Conservation (phyloP, 2,888 invertebrate genomes). For the Erpobdella octoculata region DNA sequence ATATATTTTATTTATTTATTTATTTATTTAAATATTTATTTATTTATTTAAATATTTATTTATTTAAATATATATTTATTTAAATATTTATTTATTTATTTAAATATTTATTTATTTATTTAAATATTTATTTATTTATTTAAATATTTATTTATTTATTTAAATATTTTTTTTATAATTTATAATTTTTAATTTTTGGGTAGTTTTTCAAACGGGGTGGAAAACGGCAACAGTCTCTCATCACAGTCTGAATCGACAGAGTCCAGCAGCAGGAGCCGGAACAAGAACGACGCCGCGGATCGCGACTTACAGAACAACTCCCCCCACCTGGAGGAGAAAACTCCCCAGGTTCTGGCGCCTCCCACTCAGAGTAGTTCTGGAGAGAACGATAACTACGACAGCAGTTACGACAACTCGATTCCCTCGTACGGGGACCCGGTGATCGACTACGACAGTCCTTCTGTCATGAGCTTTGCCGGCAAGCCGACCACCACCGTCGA, state of each 20-base stretch:
- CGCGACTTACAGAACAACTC: not conserved
- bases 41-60: not conserved
- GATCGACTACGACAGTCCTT: not conserved
- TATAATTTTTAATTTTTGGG: too few relatives aligned
- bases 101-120: not conserved
- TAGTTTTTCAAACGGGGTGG: too few relatives aligned
- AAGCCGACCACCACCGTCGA: not conserved
- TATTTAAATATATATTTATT: too few relatives aligned
- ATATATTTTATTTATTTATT: not conserved
- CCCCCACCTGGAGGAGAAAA: too few relatives aligned
- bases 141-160: not conserved
- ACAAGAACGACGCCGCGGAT: not conserved
- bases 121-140: too few relatives aligned
- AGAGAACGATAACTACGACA: not conserved
- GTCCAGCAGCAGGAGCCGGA: not conserved
- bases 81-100: not conserved
- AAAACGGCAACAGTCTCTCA: too few relatives aligned
- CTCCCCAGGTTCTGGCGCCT: not conserved
- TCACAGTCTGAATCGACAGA: not conserved
- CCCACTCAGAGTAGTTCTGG: too few relatives aligned
- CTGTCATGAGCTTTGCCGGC: not conserved
- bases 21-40: not conserved
- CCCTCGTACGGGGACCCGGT: not conserved
- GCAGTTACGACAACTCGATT: not conserved
- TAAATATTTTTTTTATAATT: not conserved